Evolutionary conservation across 2,113 vertebrate genomes (phyloP), one percentile per base, ranked within the genome.

Genomic region (Sinocyclocheilus rhinocerous): DNA sequence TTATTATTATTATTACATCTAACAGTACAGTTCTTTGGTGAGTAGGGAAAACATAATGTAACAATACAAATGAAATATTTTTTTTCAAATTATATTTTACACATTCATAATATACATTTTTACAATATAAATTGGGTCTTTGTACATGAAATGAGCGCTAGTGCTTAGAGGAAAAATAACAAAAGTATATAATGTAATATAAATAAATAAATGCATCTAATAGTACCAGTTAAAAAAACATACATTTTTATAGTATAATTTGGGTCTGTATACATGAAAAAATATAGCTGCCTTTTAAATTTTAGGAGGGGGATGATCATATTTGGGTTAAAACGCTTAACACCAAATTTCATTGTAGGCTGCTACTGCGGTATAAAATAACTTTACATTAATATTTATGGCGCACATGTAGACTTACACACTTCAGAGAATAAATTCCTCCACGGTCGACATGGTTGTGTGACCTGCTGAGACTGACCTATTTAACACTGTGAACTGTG

Each of bases 381-480:
- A 24, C n/a, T 48, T 50, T 26, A n/a, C 36, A 42, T 65, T 26
- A 20, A 45, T 45, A 45, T 26, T 48, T 81, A 65, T 15, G 18
- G 55, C 1, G 6, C 57, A 45, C 36, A 42, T 4, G 4, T n/a
- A 65, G 6, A 67, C 16, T 52, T 33, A 50, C 24, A 81, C 15
- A 29, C 57, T 55, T 77, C 26, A 33, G 26, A 55, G 26, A 55
- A 77, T 7, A 77, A 4, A 82, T 26, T 39, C 22, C 22, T 33
- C 61, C 33, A 59, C 22, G 55, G 11, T 45, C 33, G n/a, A 48
- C 79, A 67, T 5, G 80, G 5, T 82, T 33, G 42, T 52, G 45
- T 82, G 79, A 48, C 39, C 79, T 45, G 79, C 79, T 67, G 59
- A 11, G 61, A 29, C 22, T 81, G 81, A 82, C 65, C 80, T 82